Base-by-base conservation (phyloP, 2,113 vertebrate genomes). In the Crotalus viridis region DNA sequence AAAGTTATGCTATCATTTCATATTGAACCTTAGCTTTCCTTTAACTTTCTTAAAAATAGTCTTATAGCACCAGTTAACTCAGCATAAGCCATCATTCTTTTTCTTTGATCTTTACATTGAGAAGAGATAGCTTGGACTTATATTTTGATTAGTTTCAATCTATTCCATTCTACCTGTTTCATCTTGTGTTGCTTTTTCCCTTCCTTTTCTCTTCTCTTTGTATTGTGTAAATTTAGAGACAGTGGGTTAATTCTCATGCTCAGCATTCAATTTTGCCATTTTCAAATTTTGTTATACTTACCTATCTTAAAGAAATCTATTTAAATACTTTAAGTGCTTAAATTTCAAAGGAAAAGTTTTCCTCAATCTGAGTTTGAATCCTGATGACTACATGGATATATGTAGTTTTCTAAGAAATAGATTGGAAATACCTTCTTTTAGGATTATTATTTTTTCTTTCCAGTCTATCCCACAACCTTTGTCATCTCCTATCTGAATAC, bases 191-290 rank as follows among this genome's bases (percentile, higher is more conserved):
- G 55, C 55, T 55, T 55, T 55, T 55, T 55, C 2, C 21, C 39
- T 55, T 55, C 26, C 33, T 10, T 1, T 10, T 21, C 19, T 19
- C 4, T 19, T 7, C 28, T 10, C 21, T 51, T 39, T 8, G 59
- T 52, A 88, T 54, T 88, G n/a, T 28, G 46, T 87, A 91, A 52
- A 88, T 55, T 51, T 3, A 1, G 28, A 13, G 56, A 24, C 26
- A n/a, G 57, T 43, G 92, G 92, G 8, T 2, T 28, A n/a, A 12
- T 28, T 96, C 95, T 89, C 91, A 94, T 91, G 93, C 9, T 51
- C 52, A 93, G 6, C 9, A 10, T 89, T 85, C 90, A 96, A 93
- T 61, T 94, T 96, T 52, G 87, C 10, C 22, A 55, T 55, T 55
- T 55, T 55, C 55, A 55, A 17, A 55, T 55, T 55, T 55, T 55